phyloP scores from a whole-genome alignment of 2,888 invertebrate genomes.

The Heteromurus nitidus region DNA sequence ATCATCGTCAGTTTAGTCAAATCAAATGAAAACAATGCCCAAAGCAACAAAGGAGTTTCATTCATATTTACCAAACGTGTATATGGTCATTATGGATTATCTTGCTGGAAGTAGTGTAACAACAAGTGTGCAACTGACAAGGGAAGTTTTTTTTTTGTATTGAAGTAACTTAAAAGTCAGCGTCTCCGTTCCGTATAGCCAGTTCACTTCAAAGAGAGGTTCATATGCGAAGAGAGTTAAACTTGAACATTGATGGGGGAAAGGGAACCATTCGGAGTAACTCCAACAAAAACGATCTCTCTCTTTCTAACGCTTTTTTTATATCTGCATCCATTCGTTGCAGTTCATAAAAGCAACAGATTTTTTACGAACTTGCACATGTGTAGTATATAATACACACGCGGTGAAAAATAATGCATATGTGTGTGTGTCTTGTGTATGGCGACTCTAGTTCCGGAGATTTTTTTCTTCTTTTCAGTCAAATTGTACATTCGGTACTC shows the following conservation, averaged over 20 bases:
- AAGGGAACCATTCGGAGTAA: background rate
- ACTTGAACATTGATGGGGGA: background rate
- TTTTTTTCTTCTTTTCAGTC: too few species aligned
- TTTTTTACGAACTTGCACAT: constrained; percentile 8
- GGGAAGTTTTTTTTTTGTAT: constrained; percentile 21
- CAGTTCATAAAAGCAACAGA: constrained; percentile 13
- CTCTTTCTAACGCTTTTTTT: too few species aligned
- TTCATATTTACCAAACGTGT: too few species aligned
- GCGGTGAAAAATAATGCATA: background rate
- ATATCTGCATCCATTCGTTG: background rate
- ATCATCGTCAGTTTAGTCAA: too few species aligned
- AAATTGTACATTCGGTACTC: background rate
- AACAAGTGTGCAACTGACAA: constrained; percentile 47
- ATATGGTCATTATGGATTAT: too few species aligned
- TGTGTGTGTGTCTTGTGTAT: background rate
- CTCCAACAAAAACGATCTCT: background rate
- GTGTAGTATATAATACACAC: constrained; percentile 3
- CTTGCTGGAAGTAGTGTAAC: background rate
- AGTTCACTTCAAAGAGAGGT: too few species aligned
- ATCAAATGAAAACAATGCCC: background rate
- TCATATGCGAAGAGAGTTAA: too few species aligned
- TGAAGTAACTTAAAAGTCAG: constrained; percentile 12
- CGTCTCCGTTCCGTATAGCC: too few species aligned
- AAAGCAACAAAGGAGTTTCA: background rate
- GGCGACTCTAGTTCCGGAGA: too few species aligned